Conservation (phyloP, 2,113 vertebrate genomes). For the Nannospalax galili region DNA sequence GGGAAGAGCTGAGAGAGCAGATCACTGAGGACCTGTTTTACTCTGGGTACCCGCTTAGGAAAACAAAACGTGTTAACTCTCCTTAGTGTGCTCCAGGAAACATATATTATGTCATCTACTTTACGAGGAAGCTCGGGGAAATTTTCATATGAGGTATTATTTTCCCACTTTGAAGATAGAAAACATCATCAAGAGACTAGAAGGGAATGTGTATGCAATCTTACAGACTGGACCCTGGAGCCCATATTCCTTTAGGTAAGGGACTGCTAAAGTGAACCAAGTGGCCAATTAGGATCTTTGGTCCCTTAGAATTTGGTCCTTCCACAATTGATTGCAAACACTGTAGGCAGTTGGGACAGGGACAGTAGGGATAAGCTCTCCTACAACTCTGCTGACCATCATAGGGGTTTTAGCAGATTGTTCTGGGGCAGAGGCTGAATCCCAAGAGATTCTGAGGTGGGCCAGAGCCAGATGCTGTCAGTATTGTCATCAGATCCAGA, state of each 20-base stretch:
- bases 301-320: background rate
- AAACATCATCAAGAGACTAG: background rate
- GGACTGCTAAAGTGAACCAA: background rate
- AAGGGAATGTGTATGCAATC: background rate
- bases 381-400: background rate
- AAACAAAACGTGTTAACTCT: background rate
- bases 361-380: background rate
- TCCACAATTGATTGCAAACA: background rate
- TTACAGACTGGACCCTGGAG: background rate
- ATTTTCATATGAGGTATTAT: background rate
- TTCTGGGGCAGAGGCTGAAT: accelerated
- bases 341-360: background rate
- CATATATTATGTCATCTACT: background rate
- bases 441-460: background rate
- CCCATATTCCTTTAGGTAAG: background rate
- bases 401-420: accelerated
- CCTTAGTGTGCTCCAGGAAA: background rate
- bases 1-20: background rate
- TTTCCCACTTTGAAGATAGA: background rate
- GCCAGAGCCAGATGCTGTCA: background rate
- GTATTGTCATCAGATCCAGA: background rate
- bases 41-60: background rate
- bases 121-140: background rate
- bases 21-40: background rate
- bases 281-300: background rate